Conservation (phyloP, 2,888 invertebrate species). For the Eupithecia abbreviata region DNA sequence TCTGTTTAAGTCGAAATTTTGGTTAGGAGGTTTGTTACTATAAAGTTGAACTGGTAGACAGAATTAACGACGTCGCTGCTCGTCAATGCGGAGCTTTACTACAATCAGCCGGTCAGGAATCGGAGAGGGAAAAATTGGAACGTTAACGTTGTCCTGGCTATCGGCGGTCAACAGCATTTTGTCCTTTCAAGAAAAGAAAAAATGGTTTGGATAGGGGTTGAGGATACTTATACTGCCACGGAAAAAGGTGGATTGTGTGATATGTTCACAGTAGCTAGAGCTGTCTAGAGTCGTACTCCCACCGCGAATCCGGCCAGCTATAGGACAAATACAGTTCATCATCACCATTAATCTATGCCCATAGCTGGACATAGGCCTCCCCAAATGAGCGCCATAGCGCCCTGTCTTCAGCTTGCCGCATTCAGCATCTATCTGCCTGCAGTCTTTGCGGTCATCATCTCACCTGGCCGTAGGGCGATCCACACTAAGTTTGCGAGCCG, state of each 20-base stretch:
- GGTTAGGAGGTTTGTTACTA: neutral
- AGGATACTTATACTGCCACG: neutral
- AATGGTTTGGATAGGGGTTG: neutral
- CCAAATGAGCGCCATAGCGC: no score
- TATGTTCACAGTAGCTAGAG: neutral
- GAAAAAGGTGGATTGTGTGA: neutral
- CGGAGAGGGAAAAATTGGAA: neutral
- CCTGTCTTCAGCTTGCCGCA: no score
- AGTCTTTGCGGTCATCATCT: no score
- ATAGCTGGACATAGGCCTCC: no score
- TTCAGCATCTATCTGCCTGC: no score
- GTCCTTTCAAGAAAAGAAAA: no score
- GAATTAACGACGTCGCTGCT: neutral
- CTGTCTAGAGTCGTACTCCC: neutral
- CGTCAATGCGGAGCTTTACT: neutral
- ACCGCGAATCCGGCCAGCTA: neutral
- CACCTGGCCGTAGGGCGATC: no score
- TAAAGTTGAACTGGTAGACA: neutral
- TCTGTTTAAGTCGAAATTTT: neutral
- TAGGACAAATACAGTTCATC: neutral
- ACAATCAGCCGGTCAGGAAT: neutral
- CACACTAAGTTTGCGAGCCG: no score
- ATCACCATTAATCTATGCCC: no score
- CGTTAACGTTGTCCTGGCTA: no score
- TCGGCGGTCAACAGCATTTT: no score